Conservation (phyloP, 2,797 vertebrate species). For the Austrolebias charrua region DNA sequence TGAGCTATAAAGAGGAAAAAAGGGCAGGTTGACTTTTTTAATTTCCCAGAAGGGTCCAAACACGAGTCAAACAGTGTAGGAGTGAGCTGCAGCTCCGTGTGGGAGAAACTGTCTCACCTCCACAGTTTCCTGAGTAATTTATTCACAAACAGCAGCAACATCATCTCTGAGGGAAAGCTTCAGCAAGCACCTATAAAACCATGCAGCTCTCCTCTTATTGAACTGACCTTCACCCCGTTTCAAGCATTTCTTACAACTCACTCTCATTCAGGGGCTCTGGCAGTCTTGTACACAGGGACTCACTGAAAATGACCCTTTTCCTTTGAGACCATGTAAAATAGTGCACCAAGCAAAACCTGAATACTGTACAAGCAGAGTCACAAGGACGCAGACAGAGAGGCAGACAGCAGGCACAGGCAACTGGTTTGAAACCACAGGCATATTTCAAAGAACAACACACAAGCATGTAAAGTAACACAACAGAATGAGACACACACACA, state of each 20-base stretch:
- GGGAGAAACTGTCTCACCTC: slow-evolving; percentile 51
- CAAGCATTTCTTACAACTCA: slow-evolving; percentile 15
- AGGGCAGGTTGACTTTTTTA: slow-evolving; percentile 31
- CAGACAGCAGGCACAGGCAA: slow-evolving; percentile 56
- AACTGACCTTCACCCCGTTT: slow-evolving; percentile 16
- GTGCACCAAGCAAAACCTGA: slow-evolving; percentile 48
- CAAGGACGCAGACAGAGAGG: slow-evolving; percentile 22
- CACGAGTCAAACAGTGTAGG: slow-evolving; percentile 62
- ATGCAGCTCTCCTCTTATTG: slow-evolving; percentile 14
- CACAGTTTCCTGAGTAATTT: slow-evolving; percentile 35
- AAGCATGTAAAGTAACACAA: slow-evolving; percentile 47
- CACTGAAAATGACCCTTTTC: slow-evolving; percentile 15
- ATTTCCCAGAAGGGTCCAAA: slow-evolving; percentile 43
- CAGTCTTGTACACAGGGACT: slow-evolving; percentile 8
- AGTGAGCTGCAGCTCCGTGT: slow-evolving; percentile 34
- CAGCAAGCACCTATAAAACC: slow-evolving; percentile 5
- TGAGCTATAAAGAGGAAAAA: slow-evolving; percentile 29
- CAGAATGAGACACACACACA: slow-evolving; percentile 74
- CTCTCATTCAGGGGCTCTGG: neutral
- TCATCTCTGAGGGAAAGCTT: slow-evolving; percentile 15
- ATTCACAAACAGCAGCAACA: slow-evolving; percentile 26
- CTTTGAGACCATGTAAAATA: slow-evolving; percentile 22
- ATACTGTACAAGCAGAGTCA: slow-evolving; percentile 36
- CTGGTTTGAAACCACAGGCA: slow-evolving; percentile 41
- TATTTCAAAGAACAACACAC: slow-evolving; percentile 10